A percentile compares a stretch with the other conserved stretches of the same genome.
Conservation (phyloP, 1,140 invertebrate genomes). For the Mycetomoellerius zeteki region DNA sequence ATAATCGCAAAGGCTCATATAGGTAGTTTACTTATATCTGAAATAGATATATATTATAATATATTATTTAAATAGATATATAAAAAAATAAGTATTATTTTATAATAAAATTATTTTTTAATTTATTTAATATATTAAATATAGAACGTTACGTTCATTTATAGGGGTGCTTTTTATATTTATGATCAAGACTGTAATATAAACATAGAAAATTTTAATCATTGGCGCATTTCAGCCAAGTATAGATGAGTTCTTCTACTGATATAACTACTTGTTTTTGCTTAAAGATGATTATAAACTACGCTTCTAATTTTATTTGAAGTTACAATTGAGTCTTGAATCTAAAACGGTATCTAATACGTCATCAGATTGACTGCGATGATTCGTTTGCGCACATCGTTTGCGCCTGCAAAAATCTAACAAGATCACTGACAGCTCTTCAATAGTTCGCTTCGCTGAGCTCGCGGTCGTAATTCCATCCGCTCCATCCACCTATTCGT, state of each 20-base stretch:
- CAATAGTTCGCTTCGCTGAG: conserved; percentile 17
- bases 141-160: too few species aligned
- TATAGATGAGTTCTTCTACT: neutral
- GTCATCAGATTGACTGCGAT: neutral
- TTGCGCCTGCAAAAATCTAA: conserved; percentile 15
- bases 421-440: conserved; percentile 8
- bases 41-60: too few species aligned
- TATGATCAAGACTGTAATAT: too few species aligned
- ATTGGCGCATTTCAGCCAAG: too few species aligned
- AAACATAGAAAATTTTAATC: too few species aligned
- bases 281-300: neutral
- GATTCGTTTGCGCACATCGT: neutral
- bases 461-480: conserved; percentile 36
- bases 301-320: neutral
- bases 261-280: neutral
- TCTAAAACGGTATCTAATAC: neutral
- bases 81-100: too few species aligned
- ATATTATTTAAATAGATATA: too few species aligned
- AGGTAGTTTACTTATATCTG: too few species aligned
- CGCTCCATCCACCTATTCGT: conserved; percentile 14
- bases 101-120: too few species aligned
- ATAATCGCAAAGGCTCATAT: too few species aligned
- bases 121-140: too few species aligned
- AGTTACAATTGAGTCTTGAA: conserved; percentile 7
- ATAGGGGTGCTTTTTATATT: too few species aligned